Evolutionary conservation across 2,888 invertebrate genomes (phyloP).

Genomic region (Napeogenes inachia): DNA sequence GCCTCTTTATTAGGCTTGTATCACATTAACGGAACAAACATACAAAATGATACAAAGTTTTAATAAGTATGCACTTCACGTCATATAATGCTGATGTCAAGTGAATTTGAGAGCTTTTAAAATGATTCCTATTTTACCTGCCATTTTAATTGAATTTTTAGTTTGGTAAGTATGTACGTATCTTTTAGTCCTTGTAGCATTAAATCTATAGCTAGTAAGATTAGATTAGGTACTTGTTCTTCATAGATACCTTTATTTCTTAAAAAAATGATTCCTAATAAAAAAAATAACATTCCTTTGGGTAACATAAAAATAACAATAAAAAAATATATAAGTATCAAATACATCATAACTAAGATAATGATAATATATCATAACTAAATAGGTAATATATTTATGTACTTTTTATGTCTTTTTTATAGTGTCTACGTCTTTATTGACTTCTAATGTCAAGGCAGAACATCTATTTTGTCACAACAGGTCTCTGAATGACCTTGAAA

Average conservation of each 20-base stretch:
- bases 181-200: too few relatives aligned
- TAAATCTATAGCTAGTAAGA: too few relatives aligned
- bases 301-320: too few relatives aligned
- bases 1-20: slow-evolving; percentile 49
- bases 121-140: not conserved
- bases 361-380: not conserved
- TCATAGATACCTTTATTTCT: too few relatives aligned
- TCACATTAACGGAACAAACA: slow-evolving; percentile 6
- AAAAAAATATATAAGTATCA: too few relatives aligned
- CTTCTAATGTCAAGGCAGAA: slow-evolving; percentile 28
- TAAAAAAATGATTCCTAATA: too few relatives aligned
- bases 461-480: slow-evolving; percentile 6
- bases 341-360: not conserved
- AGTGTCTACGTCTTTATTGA: slow-evolving; percentile 21
- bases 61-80: not conserved
- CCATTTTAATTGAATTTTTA: too few relatives aligned
- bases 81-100: not conserved
- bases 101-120: not conserved
- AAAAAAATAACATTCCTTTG: too few relatives aligned
- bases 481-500: too few relatives aligned
- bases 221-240: too few relatives aligned
- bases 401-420: slow-evolving; percentile 16
- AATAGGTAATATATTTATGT: slow-evolving; percentile 5
- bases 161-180: too few relatives aligned
- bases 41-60: slow-evolving; percentile 1